A percentile compares a stretch with the other conserved stretches of the same genome.
phyloP scores from a whole-genome alignment of 1,140 invertebrate genomes.

The Babylonia areolata region DNA sequence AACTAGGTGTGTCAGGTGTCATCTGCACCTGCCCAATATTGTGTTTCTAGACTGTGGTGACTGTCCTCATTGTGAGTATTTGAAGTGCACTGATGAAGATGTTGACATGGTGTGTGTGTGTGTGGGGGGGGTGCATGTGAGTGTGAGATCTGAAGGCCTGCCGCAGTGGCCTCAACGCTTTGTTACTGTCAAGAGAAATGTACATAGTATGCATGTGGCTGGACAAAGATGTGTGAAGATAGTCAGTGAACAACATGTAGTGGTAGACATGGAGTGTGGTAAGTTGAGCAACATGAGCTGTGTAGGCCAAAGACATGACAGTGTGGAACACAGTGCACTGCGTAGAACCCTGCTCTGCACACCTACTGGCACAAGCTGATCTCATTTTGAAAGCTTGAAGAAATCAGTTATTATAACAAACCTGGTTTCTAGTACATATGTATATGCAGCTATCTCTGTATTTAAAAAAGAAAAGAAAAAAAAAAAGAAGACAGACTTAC shows the following conservation, averaged over 20 bases:
- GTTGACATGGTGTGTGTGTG: background rate
- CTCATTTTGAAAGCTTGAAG: no score
- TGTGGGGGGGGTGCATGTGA: background rate
- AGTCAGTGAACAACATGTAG: no score
- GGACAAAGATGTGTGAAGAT: background rate
- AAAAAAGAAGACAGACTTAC: no score
- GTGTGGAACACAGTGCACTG: background rate
- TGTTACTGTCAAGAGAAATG: background rate
- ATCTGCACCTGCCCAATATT: background rate
- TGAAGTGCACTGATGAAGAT: background rate
- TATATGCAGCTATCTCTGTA: no score
- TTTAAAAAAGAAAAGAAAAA: no score
- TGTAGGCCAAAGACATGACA: background rate
- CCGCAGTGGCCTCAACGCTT: background rate
- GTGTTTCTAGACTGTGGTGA: background rate
- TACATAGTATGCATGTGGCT: background rate
- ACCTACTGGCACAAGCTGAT: no score
- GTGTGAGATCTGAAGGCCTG: background rate
- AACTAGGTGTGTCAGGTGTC: background rate
- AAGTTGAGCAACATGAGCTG: background rate
- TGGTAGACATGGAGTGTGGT: background rate
- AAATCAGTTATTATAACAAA: no score
- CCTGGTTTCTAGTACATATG: no score
- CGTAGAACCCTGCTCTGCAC: background rate
- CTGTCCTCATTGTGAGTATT: background rate